Base-by-base conservation (phyloP, 2,888 invertebrate genomes). In the Drosophila fungiperda region DNA sequence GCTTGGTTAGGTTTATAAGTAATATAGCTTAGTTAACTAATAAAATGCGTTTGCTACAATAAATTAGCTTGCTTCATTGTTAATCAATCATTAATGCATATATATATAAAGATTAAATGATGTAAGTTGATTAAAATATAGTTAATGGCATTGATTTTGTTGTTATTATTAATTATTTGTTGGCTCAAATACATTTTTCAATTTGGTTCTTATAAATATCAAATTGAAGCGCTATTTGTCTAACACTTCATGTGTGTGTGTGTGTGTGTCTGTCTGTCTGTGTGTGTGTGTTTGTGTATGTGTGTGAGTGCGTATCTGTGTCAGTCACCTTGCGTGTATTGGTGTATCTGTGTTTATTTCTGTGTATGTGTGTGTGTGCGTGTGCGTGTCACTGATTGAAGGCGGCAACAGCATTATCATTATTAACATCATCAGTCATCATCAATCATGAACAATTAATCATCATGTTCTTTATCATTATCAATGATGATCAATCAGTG, bases 81-180 rank as follows among this genome's bases (percentile, higher is more conserved):
- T 69, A 75, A 60, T 77, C 71, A 80, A 71, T 77, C 59, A 59
- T 73, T 52, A 78, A 79, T 76, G 74, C 77, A 76, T 65, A 76
- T 50, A 55, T 57, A 15, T 45, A 45, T 54, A 52, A 35, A 68
- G 53, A 76, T 65, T 60, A 57, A 74, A 69, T 69, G 61, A 68
- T 67, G 59, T 62, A 64, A 68, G 45, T 68, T 76, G 65, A 49
- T 74, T 54, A 69, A 60, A 78, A 52, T 67, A 76, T 61, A 63
- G 26, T 40, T n/a, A 57, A 35, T 57, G n/a, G n/a, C 20, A 11
- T 59, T 48, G 54, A 54, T 57, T 48, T 57, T 54, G 17, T 49
- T 58, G n/a, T 29, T 57, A 49, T 48, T 50, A 33, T 54, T 55
- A 17, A 29, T 59, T n/a, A 35, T 64, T 72, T 76, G 72, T 60